Evolutionary conservation across 1,140 invertebrate species (phyloP).

Genomic region (Lepidurus arcticus): DNA sequence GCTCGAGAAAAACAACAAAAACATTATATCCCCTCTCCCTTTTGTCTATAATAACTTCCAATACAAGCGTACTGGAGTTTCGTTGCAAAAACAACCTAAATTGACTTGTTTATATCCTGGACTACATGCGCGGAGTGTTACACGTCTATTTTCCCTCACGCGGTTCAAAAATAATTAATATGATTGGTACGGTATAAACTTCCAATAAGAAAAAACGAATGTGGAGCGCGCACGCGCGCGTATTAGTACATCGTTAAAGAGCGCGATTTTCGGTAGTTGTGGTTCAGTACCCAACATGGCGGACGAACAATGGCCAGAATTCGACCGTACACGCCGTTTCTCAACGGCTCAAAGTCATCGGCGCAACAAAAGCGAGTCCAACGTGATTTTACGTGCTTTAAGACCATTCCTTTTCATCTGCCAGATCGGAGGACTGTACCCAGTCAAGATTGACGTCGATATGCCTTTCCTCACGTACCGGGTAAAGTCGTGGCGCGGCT

Average conservation of each 20-base stretch:
- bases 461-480: neutral
- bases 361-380: neutral
- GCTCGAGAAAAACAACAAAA: neutral
- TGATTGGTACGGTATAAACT: too few relatives aligned
- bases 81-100: neutral
- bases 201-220: too few relatives aligned
- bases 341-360: neutral
- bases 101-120: neutral
- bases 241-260: neutral
- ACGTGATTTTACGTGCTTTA: neutral
- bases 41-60: constrained; percentile 22
- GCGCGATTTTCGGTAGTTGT: neutral
- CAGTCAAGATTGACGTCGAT: neutral
- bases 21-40: neutral
- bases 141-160: too few relatives aligned
- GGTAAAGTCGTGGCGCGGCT: neutral
- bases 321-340: neutral
- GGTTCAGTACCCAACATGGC: neutral
- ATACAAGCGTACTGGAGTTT: constrained; percentile 13
- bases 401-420: neutral
- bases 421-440: constrained; percentile 6
- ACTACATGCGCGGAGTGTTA: neutral
- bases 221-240: neutral
- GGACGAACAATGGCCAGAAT: neutral
- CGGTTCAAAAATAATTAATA: too few relatives aligned